Evolutionary conservation across 2,888 invertebrate genomes (phyloP), one percentile per base, ranked within the genome.

Genomic region (Lamellibrachia satsuma): DNA sequence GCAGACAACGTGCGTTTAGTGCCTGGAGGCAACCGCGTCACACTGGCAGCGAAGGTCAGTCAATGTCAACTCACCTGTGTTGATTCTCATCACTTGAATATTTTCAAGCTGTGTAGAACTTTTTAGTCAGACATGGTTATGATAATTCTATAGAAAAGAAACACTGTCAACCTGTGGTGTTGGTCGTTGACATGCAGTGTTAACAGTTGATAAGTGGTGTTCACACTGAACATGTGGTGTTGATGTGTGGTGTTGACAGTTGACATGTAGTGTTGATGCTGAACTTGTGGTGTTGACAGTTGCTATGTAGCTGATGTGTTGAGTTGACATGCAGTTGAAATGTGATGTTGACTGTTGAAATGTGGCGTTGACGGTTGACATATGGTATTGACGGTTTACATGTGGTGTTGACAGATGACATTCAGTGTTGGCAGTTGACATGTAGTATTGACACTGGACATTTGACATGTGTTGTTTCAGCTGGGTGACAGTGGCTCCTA

Each of bases 11-110:
- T 97, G 92, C 94, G 94, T 3, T 94, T 97, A n/a, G 95, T 96
- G 93, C 97, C 97, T 52, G 97, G 97, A 91, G 94, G 94, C 52
- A 97, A 97, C 94, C 94, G 94, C 27, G 93, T 97, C 52, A 94
- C 94, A n/a, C 95, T 97, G 22, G 94, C 94, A 92, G 95, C 95
- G 93, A 96, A 96, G 96, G 97, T 97, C 94, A 93, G 94, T 93
- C 52, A 60, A 39, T 52, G 22, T 90, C 55, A 60, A 75, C 75
- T 75, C 75, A 57, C 57, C 57, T 22, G 75, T 75, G 60, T 52
- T 3, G 52, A 51, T 52, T 52, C 55, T 15, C 2, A 55, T 92
- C 9, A 91, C 4, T 91, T 52, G 22, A 22, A 15, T 11, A 2
- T 4, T 91, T 91, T 91, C 6, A 75, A 75, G n/a, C 75, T 75